A percentile compares a stretch with the other conserved stretches of the same genome.
These are phyloP conservation scores for Caenorhabditis sinica DNA, from an alignment of 2,888 invertebrate species.

Conservation along the genomic window DNA sequence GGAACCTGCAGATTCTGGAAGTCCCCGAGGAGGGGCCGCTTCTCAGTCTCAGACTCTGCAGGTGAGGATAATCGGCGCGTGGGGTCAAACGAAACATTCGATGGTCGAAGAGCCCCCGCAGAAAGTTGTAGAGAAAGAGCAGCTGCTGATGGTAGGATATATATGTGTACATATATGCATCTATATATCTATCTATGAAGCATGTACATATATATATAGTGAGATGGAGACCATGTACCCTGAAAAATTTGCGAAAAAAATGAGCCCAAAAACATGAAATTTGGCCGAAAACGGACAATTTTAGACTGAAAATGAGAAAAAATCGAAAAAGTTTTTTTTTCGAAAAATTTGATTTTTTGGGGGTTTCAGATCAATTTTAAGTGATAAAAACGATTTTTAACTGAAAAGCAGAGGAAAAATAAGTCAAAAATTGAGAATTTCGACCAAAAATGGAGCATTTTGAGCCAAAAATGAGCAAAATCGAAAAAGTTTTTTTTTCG, in stretches of 20 bases:
- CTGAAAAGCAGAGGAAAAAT: not conserved
- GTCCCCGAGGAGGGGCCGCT: not conserved
- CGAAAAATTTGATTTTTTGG: not conserved
- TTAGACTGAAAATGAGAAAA: not conserved
- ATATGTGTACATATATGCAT: no score
- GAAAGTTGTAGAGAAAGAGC: no score
- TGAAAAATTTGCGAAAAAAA: no score
- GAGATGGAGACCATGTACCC: no score
- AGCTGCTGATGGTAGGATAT: no score
- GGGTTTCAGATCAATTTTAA: not conserved
- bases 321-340: not conserved
- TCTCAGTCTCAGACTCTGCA: constrained; percentile 60
- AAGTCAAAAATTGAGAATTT: not conserved
- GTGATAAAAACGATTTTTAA: not conserved
- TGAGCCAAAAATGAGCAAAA: not conserved
- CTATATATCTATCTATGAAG: no score
- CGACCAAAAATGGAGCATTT: not conserved
- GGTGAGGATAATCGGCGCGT: constrained; percentile 34
- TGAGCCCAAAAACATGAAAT: no score
- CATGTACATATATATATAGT: no score
- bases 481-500: not conserved
- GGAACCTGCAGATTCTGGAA: constrained; percentile 68
- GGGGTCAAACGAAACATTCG: not conserved
- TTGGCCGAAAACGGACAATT: not conserved
- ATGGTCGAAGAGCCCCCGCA: no score